phyloP scores from a whole-genome alignment of 2,888 invertebrate genomes.

The Zelleria hepariella region DNA sequence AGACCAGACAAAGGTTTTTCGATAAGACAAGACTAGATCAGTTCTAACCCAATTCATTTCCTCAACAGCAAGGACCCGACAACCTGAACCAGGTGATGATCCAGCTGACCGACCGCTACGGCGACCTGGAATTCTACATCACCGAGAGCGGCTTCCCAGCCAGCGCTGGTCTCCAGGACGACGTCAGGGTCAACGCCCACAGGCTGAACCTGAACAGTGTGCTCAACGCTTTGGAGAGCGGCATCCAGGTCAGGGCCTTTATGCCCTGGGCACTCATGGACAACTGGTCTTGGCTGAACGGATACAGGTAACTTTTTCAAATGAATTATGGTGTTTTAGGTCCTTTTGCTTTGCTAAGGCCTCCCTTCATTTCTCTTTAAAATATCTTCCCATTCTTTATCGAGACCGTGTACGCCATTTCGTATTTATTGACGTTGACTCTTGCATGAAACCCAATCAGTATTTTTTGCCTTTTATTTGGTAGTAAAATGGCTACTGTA shows the following conservation, averaged over 20 bases:
- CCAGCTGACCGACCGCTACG: constrained; percentile 39
- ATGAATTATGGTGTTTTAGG: too few relatives aligned
- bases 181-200: constrained; percentile 20
- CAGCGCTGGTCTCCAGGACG: constrained; percentile 33
- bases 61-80: constrained; percentile 49
- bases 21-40: background rate
- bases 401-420: too few relatives aligned
- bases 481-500: too few relatives aligned
- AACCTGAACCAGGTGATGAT: constrained; percentile 57
- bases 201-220: background rate
- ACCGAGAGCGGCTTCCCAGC: constrained; percentile 63
- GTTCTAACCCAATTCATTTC: too few relatives aligned
- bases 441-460: too few relatives aligned
- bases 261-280: constrained; percentile 58
- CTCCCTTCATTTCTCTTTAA: background rate
- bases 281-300: constrained; percentile 47
- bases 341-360: too few relatives aligned
- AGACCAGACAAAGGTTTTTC: background rate
- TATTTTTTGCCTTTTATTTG: too few relatives aligned
- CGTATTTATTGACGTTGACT: too few relatives aligned
- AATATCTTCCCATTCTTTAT: background rate
- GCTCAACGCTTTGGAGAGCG: background rate
- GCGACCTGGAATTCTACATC: constrained; percentile 53
- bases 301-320: constrained; percentile 26
- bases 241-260: constrained; percentile 30